Percentiles rank a stretch among this genome's conserved stretches.
Conservation (phyloP, 2,888 invertebrate species). For the Harpalus rubripes region DNA sequence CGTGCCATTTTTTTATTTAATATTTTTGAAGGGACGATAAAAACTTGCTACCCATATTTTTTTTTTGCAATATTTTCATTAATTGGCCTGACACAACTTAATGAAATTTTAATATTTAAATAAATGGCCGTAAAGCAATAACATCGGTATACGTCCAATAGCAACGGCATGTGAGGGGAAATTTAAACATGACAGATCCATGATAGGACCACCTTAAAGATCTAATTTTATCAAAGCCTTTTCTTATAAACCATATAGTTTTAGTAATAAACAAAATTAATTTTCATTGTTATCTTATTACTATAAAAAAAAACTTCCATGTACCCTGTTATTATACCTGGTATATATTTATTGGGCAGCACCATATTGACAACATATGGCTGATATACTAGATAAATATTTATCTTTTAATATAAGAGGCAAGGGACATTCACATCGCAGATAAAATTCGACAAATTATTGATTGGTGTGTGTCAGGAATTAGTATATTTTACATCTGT, state of each 20-base stretch:
- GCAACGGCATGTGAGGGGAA: no score
- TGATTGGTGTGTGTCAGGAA: neutral
- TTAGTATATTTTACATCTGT: constrained; percentile 33
- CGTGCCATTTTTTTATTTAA: no score
- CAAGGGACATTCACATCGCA: constrained; percentile 36
- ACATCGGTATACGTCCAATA: no score
- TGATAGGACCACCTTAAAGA: no score
- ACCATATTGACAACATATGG: constrained; percentile 50
- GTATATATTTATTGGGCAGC: constrained; percentile 27
- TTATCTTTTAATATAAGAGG: constrained; percentile 31
- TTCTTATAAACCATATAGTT: neutral
- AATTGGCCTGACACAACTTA: no score
- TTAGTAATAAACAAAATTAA: neutral
- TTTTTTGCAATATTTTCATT: no score
- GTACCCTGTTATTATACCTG: constrained; percentile 13
- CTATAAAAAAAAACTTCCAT: neutral
- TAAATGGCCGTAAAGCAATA: no score
- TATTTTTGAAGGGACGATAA: no score
- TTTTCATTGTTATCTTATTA: constrained; percentile 16
- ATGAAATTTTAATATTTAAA: no score
- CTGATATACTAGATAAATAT: constrained; percentile 35
- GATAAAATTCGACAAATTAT: constrained; percentile 28
- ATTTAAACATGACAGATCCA: no score
- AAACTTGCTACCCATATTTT: no score
- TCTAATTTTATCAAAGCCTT: neutral